Conservation (phyloP, 2,113 vertebrate species). For the Channa maculata region DNA sequence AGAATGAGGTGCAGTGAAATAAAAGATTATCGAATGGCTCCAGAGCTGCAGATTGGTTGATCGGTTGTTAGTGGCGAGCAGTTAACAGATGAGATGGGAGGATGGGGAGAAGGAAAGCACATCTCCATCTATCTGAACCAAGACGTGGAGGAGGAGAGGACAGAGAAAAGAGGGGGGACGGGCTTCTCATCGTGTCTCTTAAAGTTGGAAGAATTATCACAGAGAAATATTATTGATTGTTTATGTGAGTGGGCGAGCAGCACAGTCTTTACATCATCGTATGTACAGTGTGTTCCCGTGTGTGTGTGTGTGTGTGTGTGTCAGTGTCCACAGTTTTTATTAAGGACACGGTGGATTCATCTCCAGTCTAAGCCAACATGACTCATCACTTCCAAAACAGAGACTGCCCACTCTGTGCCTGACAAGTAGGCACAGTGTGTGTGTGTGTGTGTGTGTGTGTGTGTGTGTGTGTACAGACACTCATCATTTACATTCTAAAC, state of each 20-base stretch:
- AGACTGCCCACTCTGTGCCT: constrained; percentile 37
- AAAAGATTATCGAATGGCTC: constrained; percentile 44
- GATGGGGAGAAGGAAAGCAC: background rate
- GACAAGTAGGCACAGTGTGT: constrained; percentile 19
- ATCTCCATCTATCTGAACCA: constrained; percentile 23
- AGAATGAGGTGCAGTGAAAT: constrained; percentile 25
- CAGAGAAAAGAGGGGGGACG: background rate
- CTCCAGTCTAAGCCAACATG: constrained; percentile 37
- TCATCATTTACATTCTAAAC: constrained; percentile 6
- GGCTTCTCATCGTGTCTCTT: background rate
- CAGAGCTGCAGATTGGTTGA: constrained; percentile 5
- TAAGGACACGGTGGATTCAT: constrained; percentile 21
- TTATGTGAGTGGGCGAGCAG: background rate
- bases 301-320: constrained; percentile 2
- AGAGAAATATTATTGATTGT: constrained; percentile 1
- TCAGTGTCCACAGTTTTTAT: constrained; percentile 3
- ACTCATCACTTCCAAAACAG: constrained; percentile 67
- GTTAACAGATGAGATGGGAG: constrained; percentile 9
- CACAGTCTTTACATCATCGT: too few relatives aligned
- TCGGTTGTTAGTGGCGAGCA: constrained; percentile 7
- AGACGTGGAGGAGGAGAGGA: background rate
- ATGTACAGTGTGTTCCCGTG: background rate
- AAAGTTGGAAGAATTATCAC: constrained; percentile 10
- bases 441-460: constrained; percentile 10
- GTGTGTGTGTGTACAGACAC: background rate